Evolutionary conservation across 2,797 vertebrate species (phyloP).

Genomic region (Crypturellus tataupa): DNA sequence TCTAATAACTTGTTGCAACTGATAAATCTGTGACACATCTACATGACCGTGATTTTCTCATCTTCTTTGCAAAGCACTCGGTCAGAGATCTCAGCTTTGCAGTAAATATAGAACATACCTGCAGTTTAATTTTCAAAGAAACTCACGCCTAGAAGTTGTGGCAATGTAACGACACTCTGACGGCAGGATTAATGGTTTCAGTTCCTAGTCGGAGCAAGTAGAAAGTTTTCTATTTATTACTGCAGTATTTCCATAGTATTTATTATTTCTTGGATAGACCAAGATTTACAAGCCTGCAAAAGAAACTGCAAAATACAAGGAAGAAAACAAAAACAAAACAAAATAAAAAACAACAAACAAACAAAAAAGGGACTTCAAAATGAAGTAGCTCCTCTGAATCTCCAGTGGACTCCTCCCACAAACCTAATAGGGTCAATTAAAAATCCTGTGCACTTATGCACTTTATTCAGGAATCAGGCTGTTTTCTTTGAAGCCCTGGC

Average conservation of each 20-base stretch:
- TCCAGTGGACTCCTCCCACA: not conserved
- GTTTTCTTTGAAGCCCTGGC: not conserved
- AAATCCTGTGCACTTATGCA: not conserved
- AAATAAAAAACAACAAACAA: too few relatives aligned
- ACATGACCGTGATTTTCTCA: not conserved
- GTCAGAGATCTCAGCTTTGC: not conserved
- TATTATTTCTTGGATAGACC: not conserved
- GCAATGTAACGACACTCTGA: not conserved
- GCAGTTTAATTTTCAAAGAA: slow-evolving; percentile 18
- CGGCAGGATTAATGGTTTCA: slow-evolving; percentile 2
- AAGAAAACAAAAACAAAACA: not conserved
- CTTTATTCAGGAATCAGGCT: not conserved
- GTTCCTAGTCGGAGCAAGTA: not conserved
- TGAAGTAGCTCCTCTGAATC: not conserved
- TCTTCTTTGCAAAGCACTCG: not conserved
- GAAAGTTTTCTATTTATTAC: not conserved
- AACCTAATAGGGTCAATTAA: not conserved
- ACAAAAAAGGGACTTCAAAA: not conserved
- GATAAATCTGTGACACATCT: not conserved
- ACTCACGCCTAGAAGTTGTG: not conserved
- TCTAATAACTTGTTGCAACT: not conserved
- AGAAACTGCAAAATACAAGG: not conserved
- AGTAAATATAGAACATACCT: not conserved
- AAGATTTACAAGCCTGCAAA: not conserved
- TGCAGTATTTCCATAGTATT: not conserved